Percentiles rank a stretch among this genome's conserved stretches.
phyloP scores from a whole-genome alignment of 2,797 vertebrate genomes.

The Sarcophilus harrisii region DNA sequence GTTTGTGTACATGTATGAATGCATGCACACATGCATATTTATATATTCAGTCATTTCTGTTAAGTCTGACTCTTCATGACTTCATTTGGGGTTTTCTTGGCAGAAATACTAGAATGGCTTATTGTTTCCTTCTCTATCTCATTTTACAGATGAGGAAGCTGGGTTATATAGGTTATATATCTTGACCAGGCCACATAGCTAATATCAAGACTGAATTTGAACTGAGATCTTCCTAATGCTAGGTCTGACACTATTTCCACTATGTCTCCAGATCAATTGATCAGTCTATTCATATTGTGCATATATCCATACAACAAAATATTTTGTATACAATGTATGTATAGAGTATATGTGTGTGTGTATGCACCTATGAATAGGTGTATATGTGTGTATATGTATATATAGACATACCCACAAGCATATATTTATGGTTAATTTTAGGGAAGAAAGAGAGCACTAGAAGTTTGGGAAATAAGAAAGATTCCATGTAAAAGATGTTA shows the following conservation, averaged over 20 bases:
- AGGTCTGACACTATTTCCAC: not conserved
- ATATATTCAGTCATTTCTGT: not conserved
- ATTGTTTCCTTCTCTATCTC: not conserved
- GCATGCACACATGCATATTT: not conserved
- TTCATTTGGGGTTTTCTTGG: not conserved
- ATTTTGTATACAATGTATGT: not conserved
- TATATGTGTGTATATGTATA: too few relatives aligned
- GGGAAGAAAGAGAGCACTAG: not conserved
- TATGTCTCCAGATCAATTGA: too few relatives aligned
- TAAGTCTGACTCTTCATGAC: not conserved
- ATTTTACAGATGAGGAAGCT: not conserved
- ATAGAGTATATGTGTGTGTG: not conserved
- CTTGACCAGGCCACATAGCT: not conserved
- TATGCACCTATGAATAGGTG: too few relatives aligned
- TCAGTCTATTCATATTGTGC: too few relatives aligned
- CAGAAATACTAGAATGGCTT: not conserved
- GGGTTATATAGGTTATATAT: not conserved
- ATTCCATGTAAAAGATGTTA: not conserved
- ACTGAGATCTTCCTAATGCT: not conserved
- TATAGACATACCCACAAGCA: not conserved
- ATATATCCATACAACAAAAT: too few relatives aligned
- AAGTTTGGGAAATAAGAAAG: not conserved
- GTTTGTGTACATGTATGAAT: not conserved
- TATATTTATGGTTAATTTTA: not conserved
- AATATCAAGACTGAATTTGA: not conserved